Conservation (phyloP, 1,140 invertebrate genomes). For the Scaptomyza pallida region DNA sequence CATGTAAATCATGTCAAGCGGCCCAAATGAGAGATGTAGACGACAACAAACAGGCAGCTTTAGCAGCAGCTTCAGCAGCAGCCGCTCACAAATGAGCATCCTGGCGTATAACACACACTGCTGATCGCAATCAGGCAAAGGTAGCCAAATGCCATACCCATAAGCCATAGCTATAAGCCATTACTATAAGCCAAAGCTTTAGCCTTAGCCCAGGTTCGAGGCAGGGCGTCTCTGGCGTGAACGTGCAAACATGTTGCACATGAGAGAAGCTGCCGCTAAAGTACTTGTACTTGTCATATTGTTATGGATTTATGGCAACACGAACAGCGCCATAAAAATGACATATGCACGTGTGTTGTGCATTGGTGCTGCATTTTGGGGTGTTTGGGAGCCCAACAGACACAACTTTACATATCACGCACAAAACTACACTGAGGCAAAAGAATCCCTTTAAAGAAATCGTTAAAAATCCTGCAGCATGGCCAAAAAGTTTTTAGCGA, state of each 20-base stretch:
- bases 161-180: slow-evolving; percentile 26
- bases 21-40: slow-evolving; percentile 40
- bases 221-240: slow-evolving; percentile 72
- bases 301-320: slow-evolving; percentile 84
- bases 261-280: slow-evolving; percentile 83
- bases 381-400: background rate
- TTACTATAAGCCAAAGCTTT: slow-evolving; percentile 28
- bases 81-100: slow-evolving; percentile 65
- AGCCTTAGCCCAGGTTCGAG: slow-evolving; percentile 13
- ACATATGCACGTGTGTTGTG: slow-evolving; percentile 80
- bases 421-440: slow-evolving; percentile 3
- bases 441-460: background rate
- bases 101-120: slow-evolving; percentile 31
- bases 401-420: slow-evolving; percentile 12
- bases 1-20: slow-evolving; percentile 80
- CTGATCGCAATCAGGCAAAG: slow-evolving; percentile 72
- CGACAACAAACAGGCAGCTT: slow-evolving; percentile 4
- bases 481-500: no score
- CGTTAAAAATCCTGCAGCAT: no score
- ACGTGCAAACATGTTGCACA: slow-evolving; percentile 83
- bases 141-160: slow-evolving; percentile 41
- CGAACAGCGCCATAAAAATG: slow-evolving; percentile 81
- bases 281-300: slow-evolving; percentile 84
- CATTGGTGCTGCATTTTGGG: slow-evolving; percentile 53
- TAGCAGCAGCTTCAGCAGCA: slow-evolving; percentile 40